Base-by-base conservation (phyloP, 2,113 vertebrate species). In the Lota lota region DNA sequence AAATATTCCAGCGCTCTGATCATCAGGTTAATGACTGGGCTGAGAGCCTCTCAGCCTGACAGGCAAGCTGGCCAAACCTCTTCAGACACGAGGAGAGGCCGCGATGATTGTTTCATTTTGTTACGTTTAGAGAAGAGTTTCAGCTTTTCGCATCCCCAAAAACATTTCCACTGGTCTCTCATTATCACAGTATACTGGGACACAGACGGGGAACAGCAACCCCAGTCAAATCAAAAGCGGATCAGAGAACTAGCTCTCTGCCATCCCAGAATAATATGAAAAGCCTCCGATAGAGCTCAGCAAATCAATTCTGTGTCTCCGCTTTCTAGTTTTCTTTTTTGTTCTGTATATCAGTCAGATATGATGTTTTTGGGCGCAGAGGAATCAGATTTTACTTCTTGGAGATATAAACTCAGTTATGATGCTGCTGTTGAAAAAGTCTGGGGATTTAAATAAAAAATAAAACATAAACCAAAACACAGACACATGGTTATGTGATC, bases 1-100 rank as follows among this genome's bases (percentile, higher is more conserved):
- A 88, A 89, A 92, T 88, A 87, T 89, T 88, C 86, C 85, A 87
- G 82, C 81, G 87, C 83, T 88, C 78, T 88, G 87, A 85, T 87
- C 85, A 78, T 85, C 81, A 84, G 83, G 80, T 88, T 84, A 88
- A 87, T 36, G 79, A 88, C 76, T 67, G 81, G 80, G 81, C 83
- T 74, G 76, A 82, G 85, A 68, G 69, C 69, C 66, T 81, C 77
- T 70, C 79, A 79, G 72, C 82, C 84, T 61, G 82, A 85, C 76
- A 66, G 81, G 75, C 72, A 72, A 77, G 77, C 83, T 66, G 76
- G 78, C 28, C 28, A 70, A 80, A 76, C 76, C 76, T 75, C 40
- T 53, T 84, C 82, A 80, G 66, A 56, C 86, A 81, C 80, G 79
- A 80, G 67, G 75, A 84, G 73, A 84, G 82, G 80, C 79, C 81